These are phyloP conservation scores for Neogobius melanostomus DNA, from an alignment of 2,113 vertebrate genomes.

Conservation along the genomic window DNA sequence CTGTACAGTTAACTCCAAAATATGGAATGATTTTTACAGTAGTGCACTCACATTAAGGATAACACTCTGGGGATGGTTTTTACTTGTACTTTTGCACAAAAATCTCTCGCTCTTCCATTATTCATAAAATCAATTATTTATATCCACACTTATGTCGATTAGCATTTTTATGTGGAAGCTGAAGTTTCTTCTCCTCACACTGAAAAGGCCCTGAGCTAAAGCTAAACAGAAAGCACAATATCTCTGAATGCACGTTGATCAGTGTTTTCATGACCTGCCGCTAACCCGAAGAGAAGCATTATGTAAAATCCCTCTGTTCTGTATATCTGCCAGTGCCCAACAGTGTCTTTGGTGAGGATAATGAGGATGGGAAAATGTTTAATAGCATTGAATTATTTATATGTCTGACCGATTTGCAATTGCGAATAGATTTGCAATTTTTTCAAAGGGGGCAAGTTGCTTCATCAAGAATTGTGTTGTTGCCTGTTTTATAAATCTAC, in stretches of 20 bases:
- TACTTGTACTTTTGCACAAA: slow-evolving; percentile 12
- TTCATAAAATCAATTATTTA: slow-evolving; percentile 25
- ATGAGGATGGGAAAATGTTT: no score
- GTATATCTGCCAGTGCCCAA: background rate
- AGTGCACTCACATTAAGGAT: slow-evolving; percentile 11
- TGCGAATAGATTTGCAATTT: no score
- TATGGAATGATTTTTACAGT: background rate
- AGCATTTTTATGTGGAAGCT: slow-evolving; percentile 22
- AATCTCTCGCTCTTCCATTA: slow-evolving; percentile 21
- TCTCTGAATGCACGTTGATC: slow-evolving; percentile 51
- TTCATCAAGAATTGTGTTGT: no score
- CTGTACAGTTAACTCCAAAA: background rate
- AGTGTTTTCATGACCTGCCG: slow-evolving; percentile 51
- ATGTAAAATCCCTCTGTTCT: slow-evolving; percentile 21
- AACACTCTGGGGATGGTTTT: slow-evolving; percentile 1
- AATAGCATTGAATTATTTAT: no score
- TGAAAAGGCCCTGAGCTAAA: slow-evolving; percentile 19
- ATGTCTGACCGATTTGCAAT: no score
- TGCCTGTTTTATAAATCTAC: no score
- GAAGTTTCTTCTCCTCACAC: slow-evolving; percentile 38
- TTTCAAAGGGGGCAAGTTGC: no score
- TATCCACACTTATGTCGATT: slow-evolving; percentile 28
- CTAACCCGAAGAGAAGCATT: slow-evolving; percentile 43
- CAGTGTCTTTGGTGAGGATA: slow-evolving; percentile 13
- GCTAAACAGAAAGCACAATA: slow-evolving; percentile 34